These are phyloP conservation scores for Harpegnathos saltator DNA, from an alignment of 1,140 invertebrate genomes.

Conservation along the genomic window DNA sequence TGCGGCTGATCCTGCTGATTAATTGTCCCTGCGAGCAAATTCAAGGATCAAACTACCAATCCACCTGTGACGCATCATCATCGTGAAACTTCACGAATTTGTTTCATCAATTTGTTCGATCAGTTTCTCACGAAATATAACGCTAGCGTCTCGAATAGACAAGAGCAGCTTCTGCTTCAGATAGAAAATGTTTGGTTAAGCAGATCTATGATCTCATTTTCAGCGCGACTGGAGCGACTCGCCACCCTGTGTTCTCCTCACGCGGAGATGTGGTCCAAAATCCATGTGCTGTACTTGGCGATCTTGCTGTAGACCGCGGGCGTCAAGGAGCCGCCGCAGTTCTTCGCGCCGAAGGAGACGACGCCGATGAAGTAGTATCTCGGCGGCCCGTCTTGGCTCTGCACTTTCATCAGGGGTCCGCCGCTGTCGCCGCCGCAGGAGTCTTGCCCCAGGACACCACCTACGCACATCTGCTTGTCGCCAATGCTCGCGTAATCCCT, in stretches of 20 bases:
- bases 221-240: background rate
- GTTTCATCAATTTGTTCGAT: no score
- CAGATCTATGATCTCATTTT: background rate
- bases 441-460: conserved; percentile 87
- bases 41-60: no score
- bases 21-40: background rate
- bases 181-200: background rate
- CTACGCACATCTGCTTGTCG: conserved; percentile 87
- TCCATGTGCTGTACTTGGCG: conserved; percentile 86
- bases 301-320: conserved; percentile 88
- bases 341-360: conserved; percentile 89
- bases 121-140: no score
- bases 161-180: no score
- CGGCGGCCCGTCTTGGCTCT: conserved; percentile 76
- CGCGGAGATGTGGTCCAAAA: conserved; percentile 82
- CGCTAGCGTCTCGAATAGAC: no score
- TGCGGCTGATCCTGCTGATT: background rate
- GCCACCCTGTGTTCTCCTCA: conserved; percentile 15
- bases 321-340: conserved; percentile 84
- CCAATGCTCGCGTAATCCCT: conserved; percentile 81
- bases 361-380: conserved; percentile 88
- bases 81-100: no score
- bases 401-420: conserved; percentile 88
- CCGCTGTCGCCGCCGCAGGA: conserved; percentile 90
- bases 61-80: no score